Evolutionary conservation across 2,888 invertebrate genomes (phyloP).

Genomic region (Andrena trimmerana): DNA sequence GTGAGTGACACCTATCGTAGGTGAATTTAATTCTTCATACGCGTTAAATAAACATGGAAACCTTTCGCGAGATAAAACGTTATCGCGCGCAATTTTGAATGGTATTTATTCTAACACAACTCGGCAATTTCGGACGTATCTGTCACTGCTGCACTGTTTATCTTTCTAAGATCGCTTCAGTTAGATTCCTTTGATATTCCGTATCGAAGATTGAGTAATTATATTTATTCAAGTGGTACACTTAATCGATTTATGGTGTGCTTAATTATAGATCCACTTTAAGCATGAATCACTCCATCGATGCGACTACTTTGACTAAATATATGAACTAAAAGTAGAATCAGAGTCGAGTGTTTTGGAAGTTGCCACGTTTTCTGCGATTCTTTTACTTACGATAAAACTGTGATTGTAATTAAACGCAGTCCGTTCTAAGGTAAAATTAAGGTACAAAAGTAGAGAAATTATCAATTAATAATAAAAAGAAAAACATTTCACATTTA

Average conservation of each 20-base stretch:
- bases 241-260: constrained; percentile 4
- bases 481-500: too few species aligned
- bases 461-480: too few species aligned
- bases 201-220: constrained; percentile 35
- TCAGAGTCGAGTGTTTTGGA: background rate
- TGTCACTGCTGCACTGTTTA: constrained; percentile 14
- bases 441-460: too few species aligned
- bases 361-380: background rate
- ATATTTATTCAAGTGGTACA: constrained; percentile 64
- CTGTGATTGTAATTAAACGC: too few species aligned
- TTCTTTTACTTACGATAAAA: background rate
- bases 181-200: constrained; percentile 38
- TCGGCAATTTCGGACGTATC: constrained; percentile 10
- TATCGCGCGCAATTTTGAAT: background rate
- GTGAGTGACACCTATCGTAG: too few species aligned
- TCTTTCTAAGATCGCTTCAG: constrained; percentile 1
- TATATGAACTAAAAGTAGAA: background rate
- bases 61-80: background rate
- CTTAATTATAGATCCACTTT: constrained; percentile 49
- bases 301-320: background rate
- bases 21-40: background rate
- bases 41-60: background rate
- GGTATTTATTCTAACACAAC: background rate
- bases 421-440: too few species aligned
- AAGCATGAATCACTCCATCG: background rate